These are phyloP conservation scores for Pseudachorutes palmiensis DNA, from an alignment of 1,140 invertebrate genomes.

Conservation along the genomic window DNA sequence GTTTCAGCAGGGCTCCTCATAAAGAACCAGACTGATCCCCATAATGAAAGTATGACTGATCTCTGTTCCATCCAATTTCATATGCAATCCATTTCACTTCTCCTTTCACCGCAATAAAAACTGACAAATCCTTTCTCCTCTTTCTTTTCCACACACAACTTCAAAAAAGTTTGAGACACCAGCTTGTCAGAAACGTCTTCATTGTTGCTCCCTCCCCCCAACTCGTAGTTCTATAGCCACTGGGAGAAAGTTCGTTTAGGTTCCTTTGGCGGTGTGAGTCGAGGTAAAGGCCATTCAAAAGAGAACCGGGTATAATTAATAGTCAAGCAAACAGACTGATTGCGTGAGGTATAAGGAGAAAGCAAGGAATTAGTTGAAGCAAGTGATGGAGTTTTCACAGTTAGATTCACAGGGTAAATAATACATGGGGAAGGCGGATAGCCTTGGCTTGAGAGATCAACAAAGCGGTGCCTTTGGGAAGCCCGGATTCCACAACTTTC, in stretches of 20 bases:
- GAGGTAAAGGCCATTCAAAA: too few species aligned
- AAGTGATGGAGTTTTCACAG: background rate
- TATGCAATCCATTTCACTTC: conserved; percentile 1
- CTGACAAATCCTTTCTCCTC: background rate
- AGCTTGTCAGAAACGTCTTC: too few species aligned
- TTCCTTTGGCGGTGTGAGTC: too few species aligned
- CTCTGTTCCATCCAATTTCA: background rate
- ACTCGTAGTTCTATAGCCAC: too few species aligned
- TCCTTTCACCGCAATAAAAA: background rate
- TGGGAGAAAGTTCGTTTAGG: too few species aligned
- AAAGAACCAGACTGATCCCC: background rate
- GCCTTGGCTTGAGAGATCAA: background rate
- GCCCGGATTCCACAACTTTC: background rate
- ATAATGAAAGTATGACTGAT: conserved; percentile 7
- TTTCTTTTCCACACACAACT: background rate
- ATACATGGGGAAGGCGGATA: background rate
- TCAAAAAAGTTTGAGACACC: too few species aligned
- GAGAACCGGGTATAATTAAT: too few species aligned
- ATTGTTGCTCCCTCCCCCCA: too few species aligned
- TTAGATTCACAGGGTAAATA: background rate
- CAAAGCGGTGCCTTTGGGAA: background rate
- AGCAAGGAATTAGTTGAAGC: background rate
- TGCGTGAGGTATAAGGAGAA: too few species aligned
- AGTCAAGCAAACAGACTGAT: too few species aligned
- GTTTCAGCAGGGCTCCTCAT: background rate